phyloP scores from a whole-genome alignment of 2,888 invertebrate genomes.

The Poecilus cupreus region DNA sequence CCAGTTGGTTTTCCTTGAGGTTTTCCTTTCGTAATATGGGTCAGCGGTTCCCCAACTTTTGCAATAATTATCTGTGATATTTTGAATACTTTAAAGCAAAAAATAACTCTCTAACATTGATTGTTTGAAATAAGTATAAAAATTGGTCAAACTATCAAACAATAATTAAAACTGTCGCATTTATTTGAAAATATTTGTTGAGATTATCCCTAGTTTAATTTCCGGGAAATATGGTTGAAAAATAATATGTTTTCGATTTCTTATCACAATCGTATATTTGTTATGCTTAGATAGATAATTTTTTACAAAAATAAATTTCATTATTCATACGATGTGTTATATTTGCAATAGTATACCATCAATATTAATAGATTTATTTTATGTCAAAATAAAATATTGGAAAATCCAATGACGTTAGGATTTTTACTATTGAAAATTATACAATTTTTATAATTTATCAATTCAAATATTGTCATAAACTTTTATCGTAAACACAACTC shows the following conservation, averaged over 20 bases:
- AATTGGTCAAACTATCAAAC: neutral
- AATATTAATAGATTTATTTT: neutral
- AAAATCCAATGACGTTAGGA: neutral
- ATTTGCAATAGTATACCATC: neutral
- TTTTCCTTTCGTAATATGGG: no score
- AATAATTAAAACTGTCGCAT: neutral
- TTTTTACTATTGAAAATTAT: neutral
- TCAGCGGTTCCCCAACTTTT: no score
- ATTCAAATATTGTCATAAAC: neutral
- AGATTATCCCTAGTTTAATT: neutral
- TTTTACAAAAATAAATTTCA: neutral
- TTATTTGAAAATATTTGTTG: neutral
- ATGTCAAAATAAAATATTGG: neutral
- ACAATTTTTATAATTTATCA: slow-evolving; percentile 4
- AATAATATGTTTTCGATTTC: neutral
- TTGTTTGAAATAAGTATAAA: no score
- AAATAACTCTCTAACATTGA: no score
- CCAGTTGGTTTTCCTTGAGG: no score
- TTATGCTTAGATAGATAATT: neutral
- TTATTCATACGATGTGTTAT: neutral
- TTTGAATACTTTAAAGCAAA: no score
- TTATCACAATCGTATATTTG: neutral
- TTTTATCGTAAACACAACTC: no score
- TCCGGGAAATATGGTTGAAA: neutral
- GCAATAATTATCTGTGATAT: no score